Evolutionary conservation across 2,113 vertebrate species (phyloP).

Genomic region (Columba livia): DNA sequence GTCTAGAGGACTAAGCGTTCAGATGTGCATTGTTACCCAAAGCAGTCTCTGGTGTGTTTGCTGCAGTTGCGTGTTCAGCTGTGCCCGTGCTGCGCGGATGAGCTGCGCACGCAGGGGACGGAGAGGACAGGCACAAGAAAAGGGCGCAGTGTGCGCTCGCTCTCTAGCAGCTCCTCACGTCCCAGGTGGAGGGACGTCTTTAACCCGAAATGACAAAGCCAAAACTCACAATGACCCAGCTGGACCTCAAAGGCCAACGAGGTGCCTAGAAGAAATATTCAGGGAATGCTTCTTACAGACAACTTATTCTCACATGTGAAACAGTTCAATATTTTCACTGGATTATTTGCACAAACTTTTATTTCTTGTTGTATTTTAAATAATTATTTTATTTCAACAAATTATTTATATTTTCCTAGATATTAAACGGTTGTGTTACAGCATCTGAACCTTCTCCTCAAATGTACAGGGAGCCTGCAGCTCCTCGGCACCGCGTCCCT

Average conservation of each 20-base stretch:
- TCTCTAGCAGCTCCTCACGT: not conserved
- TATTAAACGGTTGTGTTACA: not conserved
- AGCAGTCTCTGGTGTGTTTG: not conserved
- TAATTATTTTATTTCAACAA: not conserved
- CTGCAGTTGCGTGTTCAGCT: not conserved
- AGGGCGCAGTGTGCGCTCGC: not conserved
- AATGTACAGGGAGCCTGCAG: not conserved
- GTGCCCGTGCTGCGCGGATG: slow-evolving; percentile 3
- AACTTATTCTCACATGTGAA: not conserved
- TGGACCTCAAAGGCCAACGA: not conserved
- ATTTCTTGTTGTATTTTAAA: not conserved
- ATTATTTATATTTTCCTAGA: not conserved
- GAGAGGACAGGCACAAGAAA: slow-evolving; percentile 6
- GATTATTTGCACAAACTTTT: not conserved
- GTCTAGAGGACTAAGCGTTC: not conserved
- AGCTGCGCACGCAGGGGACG: slow-evolving; percentile 9
- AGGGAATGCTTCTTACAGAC: not conserved
- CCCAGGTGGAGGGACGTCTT: not conserved
- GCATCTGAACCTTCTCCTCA: not conserved
- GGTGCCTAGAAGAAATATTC: not conserved
- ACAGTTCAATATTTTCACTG: not conserved
- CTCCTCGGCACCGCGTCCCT: no score
- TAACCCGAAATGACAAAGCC: not conserved
- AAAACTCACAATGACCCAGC: not conserved
- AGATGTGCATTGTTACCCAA: not conserved